Evolutionary conservation across 2,888 invertebrate species (phyloP), one percentile per base, ranked within the genome.

Genomic region (Axea sp.): DNA sequence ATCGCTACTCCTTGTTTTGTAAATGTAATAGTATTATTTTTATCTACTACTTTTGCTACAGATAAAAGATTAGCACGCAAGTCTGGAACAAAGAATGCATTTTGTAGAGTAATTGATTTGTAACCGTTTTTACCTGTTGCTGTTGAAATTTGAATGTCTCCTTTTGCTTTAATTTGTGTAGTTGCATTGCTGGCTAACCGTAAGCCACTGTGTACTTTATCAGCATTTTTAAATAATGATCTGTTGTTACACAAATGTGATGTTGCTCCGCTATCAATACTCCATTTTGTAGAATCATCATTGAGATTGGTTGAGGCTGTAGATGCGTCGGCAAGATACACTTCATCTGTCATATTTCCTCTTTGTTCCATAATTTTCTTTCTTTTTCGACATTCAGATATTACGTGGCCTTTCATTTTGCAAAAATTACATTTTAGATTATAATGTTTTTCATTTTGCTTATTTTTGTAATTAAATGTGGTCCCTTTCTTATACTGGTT

Each of bases 71-170:
- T 76, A 1, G 62, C 71, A 5, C 74, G 7, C 17, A 76, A 17
- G 14, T 75, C 69, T 11, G 49, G 33, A 14, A 77, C 76, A 17
- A 22, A 69, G 2, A 33, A 11, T 0, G 74, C 69, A 14, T 76
- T 57, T 22, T 75, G 26, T 9, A 55, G 31, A 1, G 12, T 9
- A 1, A 69, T 39, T 4, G 7, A n/a, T 1, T 8, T 30, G 1
- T n/a, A 6, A n/a, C n/a, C n/a, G n/a, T 7, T 2, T 5, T 53
- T 17, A 6, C 22, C 31, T 12, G 9, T 3, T 0, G 6, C 12
- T 1, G 37, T 28, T 6, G 8, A 0, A 15, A 45, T 30, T 8
- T n/a, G 6, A n/a, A 62, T 67, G 9, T 55, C 35, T 3, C 33
- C 41, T 41, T 7, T 55, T 0, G 49, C 57, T n/a, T 7, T 22